Conservation (phyloP, 1,140 invertebrate species). For the Bombus confusus region DNA sequence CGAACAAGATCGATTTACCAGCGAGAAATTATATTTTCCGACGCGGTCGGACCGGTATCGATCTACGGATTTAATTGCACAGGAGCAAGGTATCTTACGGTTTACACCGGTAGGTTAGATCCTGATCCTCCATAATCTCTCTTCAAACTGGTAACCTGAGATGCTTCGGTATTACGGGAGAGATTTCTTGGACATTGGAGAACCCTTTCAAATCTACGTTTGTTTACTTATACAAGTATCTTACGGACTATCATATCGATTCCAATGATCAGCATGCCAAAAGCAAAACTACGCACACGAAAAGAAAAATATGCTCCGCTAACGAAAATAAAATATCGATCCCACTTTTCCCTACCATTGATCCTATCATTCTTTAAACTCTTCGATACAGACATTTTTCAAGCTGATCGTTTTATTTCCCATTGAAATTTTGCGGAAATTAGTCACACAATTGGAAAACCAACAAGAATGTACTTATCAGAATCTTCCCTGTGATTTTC, state of each 20-base stretch:
- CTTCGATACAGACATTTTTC: neutral
- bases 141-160: conserved; percentile 55
- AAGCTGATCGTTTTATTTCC: too few relatives aligned
- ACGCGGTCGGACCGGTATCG: conserved; percentile 32
- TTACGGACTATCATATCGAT: conserved; percentile 2
- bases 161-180: conserved; percentile 42
- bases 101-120: conserved; percentile 45
- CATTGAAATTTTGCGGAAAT: too few relatives aligned
- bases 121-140: conserved; percentile 61
- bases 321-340: neutral
- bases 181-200: conserved; percentile 28
- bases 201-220: conserved; percentile 36
- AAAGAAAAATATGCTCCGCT: too few relatives aligned
- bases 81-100: conserved; percentile 53
- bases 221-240: conserved; percentile 15
- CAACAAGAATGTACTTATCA: too few relatives aligned
- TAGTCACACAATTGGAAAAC: too few relatives aligned
- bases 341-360: neutral
- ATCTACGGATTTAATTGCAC: conserved; percentile 63
- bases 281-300: neutral
- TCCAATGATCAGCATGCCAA: neutral
- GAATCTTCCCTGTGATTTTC: too few relatives aligned
- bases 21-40: conserved; percentile 44
- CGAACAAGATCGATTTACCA: conserved; percentile 11
- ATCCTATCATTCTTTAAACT: too few relatives aligned